Evolutionary conservation across 2,888 invertebrate genomes (phyloP).

Genomic region (Pinctada fucata): DNA sequence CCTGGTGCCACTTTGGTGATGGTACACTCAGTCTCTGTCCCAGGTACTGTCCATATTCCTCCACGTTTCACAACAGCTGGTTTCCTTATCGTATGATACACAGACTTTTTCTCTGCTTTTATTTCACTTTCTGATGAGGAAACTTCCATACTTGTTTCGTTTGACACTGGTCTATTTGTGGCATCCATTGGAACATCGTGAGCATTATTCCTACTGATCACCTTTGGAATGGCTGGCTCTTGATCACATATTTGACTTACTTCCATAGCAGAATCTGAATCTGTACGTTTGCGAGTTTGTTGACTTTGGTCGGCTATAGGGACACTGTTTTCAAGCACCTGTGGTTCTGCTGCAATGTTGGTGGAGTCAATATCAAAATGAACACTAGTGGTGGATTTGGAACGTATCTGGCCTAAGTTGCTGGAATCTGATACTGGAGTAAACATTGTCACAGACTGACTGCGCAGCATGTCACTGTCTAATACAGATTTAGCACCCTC

Average conservation of each 20-base stretch:
- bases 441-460: conserved; percentile 19
- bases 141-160: neutral
- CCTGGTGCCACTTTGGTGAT: neutral
- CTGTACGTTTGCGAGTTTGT: neutral
- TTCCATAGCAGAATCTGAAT: neutral
- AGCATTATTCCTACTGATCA: neutral
- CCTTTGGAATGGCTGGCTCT: neutral
- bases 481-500: neutral
- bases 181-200: neutral
- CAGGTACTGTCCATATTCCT: neutral
- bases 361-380: neutral
- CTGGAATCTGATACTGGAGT: neutral
- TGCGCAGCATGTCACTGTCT: neutral
- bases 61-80: conserved; percentile 19
- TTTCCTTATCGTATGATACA: conserved; percentile 23
- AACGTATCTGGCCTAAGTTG: neutral
- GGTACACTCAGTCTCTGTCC: neutral
- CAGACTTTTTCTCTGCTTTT: neutral
- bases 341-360: neutral
- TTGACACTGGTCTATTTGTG: neutral
- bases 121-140: neutral
- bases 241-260: neutral
- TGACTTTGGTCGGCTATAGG: neutral
- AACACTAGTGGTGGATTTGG: conserved; percentile 24
- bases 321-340: neutral